These are phyloP conservation scores for Halocynthia aurantium DNA, from an alignment of 23 tunicate genomes.

Conservation along the genomic window DNA sequence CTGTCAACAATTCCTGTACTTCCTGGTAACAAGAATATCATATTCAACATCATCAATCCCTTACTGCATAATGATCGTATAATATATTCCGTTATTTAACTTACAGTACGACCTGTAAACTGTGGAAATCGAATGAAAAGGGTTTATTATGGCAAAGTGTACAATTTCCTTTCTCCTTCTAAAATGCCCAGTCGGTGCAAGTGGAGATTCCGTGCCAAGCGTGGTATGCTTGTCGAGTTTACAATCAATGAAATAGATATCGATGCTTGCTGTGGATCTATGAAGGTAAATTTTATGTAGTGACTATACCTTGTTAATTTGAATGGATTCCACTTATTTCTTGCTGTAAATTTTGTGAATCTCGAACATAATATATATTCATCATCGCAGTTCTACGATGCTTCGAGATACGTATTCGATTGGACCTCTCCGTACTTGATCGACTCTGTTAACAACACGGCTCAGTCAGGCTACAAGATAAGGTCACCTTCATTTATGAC, in stretches of 20 bases:
- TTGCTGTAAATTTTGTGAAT: too few relatives aligned
- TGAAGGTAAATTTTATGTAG: not conserved
- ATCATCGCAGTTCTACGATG: not conserved
- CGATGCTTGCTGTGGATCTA: not conserved
- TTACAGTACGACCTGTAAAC: not conserved
- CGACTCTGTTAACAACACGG: too few relatives aligned
- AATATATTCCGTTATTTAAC: too few relatives aligned
- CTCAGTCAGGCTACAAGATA: too few relatives aligned
- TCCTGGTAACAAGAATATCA: too few relatives aligned
- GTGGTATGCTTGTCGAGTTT: not conserved
- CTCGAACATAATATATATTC: too few relatives aligned
- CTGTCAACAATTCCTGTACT: too few relatives aligned
- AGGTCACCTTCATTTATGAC: too few relatives aligned
- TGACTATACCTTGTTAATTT: not conserved
- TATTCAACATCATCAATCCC: too few relatives aligned
- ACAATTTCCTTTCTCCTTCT: not conserved
- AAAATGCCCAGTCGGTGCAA: not conserved
- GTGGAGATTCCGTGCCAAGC: conserved; percentile 11
- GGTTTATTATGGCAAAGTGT: not conserved
- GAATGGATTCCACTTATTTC: not conserved
- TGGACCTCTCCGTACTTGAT: not conserved
- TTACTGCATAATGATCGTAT: too few relatives aligned
- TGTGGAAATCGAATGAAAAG: not conserved
- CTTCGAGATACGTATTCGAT: not conserved
- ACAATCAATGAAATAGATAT: not conserved